A percentile compares a stretch with the other conserved stretches of the same genome.
These are phyloP conservation scores for Steinernema carpocapsae DNA, from an alignment of 2,888 invertebrate genomes.

Conservation along the genomic window DNA sequence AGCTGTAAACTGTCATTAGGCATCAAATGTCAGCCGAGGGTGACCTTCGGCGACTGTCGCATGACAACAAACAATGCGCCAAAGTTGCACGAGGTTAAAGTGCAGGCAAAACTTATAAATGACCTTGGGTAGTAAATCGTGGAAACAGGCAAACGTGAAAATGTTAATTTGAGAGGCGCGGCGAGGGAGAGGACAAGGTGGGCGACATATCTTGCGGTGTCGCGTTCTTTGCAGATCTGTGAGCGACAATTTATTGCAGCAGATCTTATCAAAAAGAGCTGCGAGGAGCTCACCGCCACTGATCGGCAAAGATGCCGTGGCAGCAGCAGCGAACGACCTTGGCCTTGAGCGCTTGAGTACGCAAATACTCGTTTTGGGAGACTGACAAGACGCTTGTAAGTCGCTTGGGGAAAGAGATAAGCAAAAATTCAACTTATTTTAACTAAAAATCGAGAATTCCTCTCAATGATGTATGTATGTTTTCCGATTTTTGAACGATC, in stretches of 20 bases:
- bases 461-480: too few species aligned
- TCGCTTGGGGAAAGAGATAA: too few species aligned
- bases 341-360: conserved; percentile 29
- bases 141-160: neutral
- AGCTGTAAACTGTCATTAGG: neutral
- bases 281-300: conserved; percentile 1
- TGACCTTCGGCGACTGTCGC: conserved; percentile 8
- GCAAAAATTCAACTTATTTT: too few species aligned
- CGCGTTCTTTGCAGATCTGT: conserved; percentile 22
- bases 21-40: neutral
- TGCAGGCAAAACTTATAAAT: neutral
- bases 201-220: neutral
- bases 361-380: conserved; percentile 15
- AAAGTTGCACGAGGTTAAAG: neutral
- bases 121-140: neutral
- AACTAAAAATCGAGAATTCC: too few species aligned
- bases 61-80: conserved; percentile 15
- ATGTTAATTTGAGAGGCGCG: conserved; percentile 2
- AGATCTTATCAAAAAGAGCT: conserved; percentile 21
- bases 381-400: neutral
- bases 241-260: conserved; percentile 22
- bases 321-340: conserved; percentile 31
- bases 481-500: too few species aligned
- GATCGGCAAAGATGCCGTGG: conserved; percentile 17
- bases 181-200: neutral